Percentiles rank a stretch among this genome's conserved stretches.
phyloP scores from a whole-genome alignment of 2,113 vertebrate species.

The Albula goreensis region DNA sequence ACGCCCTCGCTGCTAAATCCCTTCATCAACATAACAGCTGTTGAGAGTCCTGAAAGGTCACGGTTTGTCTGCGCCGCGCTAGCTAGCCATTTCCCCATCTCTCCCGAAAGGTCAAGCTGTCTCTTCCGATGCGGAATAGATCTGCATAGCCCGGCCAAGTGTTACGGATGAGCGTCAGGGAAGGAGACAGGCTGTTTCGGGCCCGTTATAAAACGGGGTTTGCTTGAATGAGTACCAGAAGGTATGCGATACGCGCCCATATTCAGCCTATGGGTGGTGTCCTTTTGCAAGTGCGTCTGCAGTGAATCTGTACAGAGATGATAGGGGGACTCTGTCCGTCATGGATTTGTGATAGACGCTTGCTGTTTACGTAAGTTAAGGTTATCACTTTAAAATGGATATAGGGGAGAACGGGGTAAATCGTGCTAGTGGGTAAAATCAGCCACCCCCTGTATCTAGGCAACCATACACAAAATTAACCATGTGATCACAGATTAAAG shows the following conservation, averaged over 20 bases:
- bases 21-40: conserved; percentile 47
- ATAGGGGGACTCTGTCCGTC: neutral
- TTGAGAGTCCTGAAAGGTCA: conserved; percentile 51
- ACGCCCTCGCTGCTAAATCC: conserved; percentile 9
- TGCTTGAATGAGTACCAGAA: too few relatives aligned
- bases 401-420: too few relatives aligned
- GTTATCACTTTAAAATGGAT: too few relatives aligned
- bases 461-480: too few relatives aligned
- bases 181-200: neutral
- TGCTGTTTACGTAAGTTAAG: too few relatives aligned
- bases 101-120: conserved; percentile 48
- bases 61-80: conserved; percentile 41
- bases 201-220: too few relatives aligned
- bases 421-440: too few relatives aligned
- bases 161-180: conserved; percentile 33
- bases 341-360: neutral
- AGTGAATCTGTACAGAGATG: neutral
- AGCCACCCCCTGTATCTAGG: too few relatives aligned
- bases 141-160: conserved; percentile 43
- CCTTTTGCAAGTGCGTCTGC: conserved; percentile 24
- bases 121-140: conserved; percentile 48
- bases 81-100: conserved; percentile 38
- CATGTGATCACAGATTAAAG: too few relatives aligned
- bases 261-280: conserved; percentile 40
- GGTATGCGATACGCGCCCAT: too few relatives aligned